These are phyloP conservation scores for Pocillopora meandrina DNA, from an alignment of 92 coral and sea anemone species.

Conservation along the genomic window DNA sequence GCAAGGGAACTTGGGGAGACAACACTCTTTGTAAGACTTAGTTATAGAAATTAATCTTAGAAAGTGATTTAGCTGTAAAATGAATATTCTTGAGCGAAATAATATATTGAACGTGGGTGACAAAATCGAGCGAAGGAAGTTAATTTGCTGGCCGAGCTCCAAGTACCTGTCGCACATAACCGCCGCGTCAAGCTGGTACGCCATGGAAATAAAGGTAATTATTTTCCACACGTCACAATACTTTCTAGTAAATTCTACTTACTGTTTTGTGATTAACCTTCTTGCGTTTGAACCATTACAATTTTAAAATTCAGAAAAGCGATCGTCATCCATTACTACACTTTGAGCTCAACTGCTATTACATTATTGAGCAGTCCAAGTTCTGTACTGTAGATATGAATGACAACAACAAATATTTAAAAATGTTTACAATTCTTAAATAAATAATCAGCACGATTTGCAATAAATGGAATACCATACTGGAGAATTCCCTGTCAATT, in stretches of 20 bases:
- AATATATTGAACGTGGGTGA: background rate
- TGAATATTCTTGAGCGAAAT: background rate
- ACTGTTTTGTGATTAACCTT: background rate
- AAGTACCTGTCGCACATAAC: slow-evolving; percentile 31
- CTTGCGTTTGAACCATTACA: background rate
- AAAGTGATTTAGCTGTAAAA: background rate
- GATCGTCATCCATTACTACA: background rate
- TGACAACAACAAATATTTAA: background rate
- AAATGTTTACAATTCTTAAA: background rate
- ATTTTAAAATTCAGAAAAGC: background rate
- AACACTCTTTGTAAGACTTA: background rate
- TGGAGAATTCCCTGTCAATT: background rate
- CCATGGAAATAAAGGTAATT: slow-evolving; percentile 14
- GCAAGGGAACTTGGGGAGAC: background rate
- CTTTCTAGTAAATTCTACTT: background rate
- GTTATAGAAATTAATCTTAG: too few relatives aligned
- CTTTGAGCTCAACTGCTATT: background rate
- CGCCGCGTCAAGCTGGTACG: slow-evolving; percentile 6
- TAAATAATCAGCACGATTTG: background rate
- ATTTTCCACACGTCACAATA: background rate
- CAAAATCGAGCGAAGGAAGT: background rate
- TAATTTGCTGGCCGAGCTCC: background rate
- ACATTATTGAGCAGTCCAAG: background rate
- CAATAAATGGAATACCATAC: background rate
- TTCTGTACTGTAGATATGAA: background rate